A percentile compares a stretch with the other conserved stretches of the same genome.
These are phyloP conservation scores for Philereme transversata DNA, from an alignment of 2,888 invertebrate species.

Conservation along the genomic window DNA sequence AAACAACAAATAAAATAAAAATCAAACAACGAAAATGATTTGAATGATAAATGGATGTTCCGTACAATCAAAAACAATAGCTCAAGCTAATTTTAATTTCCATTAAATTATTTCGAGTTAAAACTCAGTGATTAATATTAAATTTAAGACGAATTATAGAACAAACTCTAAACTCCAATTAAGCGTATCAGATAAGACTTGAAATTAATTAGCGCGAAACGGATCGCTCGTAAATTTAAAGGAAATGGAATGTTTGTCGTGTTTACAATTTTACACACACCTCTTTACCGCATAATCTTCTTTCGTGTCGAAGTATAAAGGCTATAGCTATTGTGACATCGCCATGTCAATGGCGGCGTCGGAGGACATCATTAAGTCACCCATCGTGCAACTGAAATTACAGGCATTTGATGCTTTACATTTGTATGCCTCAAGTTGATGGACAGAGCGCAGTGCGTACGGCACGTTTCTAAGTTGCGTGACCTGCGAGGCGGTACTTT, in stretches of 20 bases:
- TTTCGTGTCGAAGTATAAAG: too few relatives aligned
- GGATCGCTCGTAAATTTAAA: conserved; percentile 64
- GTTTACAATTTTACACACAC: conserved; percentile 46
- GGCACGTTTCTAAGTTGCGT: too few relatives aligned
- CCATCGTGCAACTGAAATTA: too few relatives aligned
- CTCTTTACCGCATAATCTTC: conserved; percentile 7
- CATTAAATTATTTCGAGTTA: conserved; percentile 32
- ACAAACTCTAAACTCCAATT: conserved; percentile 64
- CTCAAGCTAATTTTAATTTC: conserved; percentile 31
- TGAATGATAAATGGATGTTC: not conserved
- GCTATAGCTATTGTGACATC: too few relatives aligned
- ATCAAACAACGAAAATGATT: not conserved
- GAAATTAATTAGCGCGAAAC: conserved; percentile 70
- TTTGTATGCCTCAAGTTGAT: too few relatives aligned
- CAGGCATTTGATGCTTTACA: too few relatives aligned
- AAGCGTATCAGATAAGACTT: conserved; percentile 65
- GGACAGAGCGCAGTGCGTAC: too few relatives aligned
- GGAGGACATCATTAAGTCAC: too few relatives aligned
- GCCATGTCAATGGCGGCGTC: too few relatives aligned
- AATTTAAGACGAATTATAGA: conserved; percentile 55
- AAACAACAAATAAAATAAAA: too few relatives aligned
- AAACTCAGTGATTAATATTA: conserved; percentile 49
- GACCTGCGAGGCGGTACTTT: too few relatives aligned
- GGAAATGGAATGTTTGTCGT: conserved; percentile 52
- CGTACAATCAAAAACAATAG: conserved; percentile 8